Evolutionary conservation across 2,113 vertebrate species (phyloP).

Genomic region (Microtus richardsoni): DNA sequence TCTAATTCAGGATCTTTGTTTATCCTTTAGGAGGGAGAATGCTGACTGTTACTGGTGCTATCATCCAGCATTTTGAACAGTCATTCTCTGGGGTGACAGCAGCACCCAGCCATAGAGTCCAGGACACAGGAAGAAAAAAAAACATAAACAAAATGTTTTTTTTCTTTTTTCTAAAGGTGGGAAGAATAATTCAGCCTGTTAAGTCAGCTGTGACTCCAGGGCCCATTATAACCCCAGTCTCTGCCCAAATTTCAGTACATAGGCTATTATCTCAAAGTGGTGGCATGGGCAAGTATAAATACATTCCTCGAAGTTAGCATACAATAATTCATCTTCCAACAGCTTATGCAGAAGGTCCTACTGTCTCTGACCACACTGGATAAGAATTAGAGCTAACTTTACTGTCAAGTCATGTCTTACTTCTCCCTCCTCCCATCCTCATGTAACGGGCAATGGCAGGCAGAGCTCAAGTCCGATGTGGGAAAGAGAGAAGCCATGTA

Average conservation of each 20-base stretch:
- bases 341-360: not conserved
- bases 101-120: not conserved
- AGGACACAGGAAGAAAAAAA: constrained; percentile 8
- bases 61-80: not conserved
- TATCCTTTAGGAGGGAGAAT: constrained; percentile 69
- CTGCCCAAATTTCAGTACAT: not conserved
- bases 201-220: constrained; percentile 67
- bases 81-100: constrained; percentile 27
- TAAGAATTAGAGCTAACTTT: not conserved
- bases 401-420: not conserved
- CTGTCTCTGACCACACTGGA: not conserved
- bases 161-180: not conserved
- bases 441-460: not conserved
- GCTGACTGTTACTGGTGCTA: constrained; percentile 16
- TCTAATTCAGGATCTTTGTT: constrained; percentile 46
- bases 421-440: not conserved
- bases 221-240: constrained; percentile 70
- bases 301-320: not conserved
- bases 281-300: constrained; percentile 48
- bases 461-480: not conserved
- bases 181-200: constrained; percentile 50
- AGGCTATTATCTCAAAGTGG: constrained; percentile 62
- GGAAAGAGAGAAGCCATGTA: too few species aligned
- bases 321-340: not conserved
- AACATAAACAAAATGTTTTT: not conserved